Base-by-base conservation (phyloP, 2,113 vertebrate genomes). In the Cryptotis parvus region DNA sequence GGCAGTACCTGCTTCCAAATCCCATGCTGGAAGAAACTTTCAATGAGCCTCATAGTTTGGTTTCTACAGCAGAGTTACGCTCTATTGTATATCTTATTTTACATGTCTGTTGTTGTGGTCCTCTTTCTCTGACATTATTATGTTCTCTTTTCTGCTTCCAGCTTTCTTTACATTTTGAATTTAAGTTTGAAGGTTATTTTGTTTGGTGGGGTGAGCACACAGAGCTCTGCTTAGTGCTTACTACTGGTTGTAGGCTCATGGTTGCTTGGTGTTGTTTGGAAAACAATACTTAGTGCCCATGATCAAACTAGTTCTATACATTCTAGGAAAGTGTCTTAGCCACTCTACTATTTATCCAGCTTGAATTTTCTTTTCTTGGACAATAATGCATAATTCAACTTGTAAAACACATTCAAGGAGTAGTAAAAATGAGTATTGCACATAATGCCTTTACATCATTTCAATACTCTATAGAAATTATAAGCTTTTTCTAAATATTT, bases 61-160 rank as follows among this genome's bases (percentile, higher is more conserved):
- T 70, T 85, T 55, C 14, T 70, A 63, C 3, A 31, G 91, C 75
- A 55, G 35, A 70, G 45, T 69, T 84, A 63, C 24, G 20, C 24
- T 20, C 6, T 6, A 8, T 4, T 58, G 55, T 24, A 20, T 20
- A 3, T 58, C 20, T 58, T 20, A 27, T 6, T 58, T 33, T 22
- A 74, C 45, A 41, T 20, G 84, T 79, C 27, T 84, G 20, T 72
- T 90, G 41, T 10, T 20, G 85, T 77, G 43, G 14, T 74, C 9
- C 10, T n/a, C 7, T 75, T 43, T 33, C 20, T 63, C 75, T 70
- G 3, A 22, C 73, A 78, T 70, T 26, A 72, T 75, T 35, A 12
- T 80, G 4, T 61, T 81, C 35, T 66, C 15, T 85, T 92, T 86
- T 83, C 61, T 81, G 33, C n/a, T 86, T 88, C 26, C 31, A 79